Conservation (phyloP, 2,797 vertebrate species). For the Cryptoprocta ferox region DNA sequence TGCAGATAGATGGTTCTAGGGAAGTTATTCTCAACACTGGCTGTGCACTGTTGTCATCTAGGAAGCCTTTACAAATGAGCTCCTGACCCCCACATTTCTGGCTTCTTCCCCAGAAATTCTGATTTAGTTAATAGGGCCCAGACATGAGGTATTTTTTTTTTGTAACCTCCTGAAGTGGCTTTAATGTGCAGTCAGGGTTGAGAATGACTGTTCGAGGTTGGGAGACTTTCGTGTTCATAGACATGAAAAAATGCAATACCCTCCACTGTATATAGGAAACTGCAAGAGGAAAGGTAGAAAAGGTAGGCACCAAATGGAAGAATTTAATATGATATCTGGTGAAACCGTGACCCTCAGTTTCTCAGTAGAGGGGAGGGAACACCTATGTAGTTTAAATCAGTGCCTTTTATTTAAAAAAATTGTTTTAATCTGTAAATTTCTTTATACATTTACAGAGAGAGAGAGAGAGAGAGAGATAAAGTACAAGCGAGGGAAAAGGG, state of each 20-base stretch:
- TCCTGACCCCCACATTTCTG: not conserved
- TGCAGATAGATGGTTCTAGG: not conserved
- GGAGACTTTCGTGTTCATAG: not conserved
- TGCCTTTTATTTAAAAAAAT: not conserved
- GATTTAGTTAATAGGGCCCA: not conserved
- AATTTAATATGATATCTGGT: not conserved
- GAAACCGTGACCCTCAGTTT: not conserved
- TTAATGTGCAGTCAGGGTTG: not conserved
- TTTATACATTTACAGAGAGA: too few species aligned
- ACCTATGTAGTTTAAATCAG: not conserved
- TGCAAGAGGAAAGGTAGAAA: not conserved
- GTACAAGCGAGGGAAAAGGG: too few species aligned
- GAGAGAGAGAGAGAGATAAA: too few species aligned
- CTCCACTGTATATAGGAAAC: not conserved
- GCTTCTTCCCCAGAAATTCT: not conserved
- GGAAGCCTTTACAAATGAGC: conserved; percentile 12
- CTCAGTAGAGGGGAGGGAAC: not conserved
- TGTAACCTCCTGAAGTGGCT: not conserved
- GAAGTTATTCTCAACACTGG: not conserved
- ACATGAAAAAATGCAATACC: not conserved
- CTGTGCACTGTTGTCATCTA: not conserved
- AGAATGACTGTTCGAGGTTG: not conserved
- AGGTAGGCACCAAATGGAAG: not conserved
- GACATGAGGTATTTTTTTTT: not conserved
- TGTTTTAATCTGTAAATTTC: too few species aligned